These are phyloP conservation scores for Poeciliopsis occidentalis DNA, from an alignment of 2,113 vertebrate species.

Conservation along the genomic window DNA sequence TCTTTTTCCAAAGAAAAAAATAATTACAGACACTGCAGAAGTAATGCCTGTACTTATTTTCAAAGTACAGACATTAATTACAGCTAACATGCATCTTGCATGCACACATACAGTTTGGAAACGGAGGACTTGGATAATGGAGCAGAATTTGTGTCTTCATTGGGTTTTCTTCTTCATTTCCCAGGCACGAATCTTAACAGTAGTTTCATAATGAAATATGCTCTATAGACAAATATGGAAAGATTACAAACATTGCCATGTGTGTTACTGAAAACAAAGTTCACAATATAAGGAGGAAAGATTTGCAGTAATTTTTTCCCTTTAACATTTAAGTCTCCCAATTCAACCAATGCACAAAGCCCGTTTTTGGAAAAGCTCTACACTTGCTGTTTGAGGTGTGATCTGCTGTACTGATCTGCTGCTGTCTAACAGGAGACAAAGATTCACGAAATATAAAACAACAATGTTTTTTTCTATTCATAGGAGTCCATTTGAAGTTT, in stretches of 20 bases:
- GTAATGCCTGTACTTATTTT: neutral
- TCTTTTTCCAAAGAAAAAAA: neutral
- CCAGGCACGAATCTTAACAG: neutral
- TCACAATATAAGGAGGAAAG: neutral
- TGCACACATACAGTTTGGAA: neutral
- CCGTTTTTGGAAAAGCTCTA: constrained; percentile 18
- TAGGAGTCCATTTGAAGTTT: constrained; percentile 57
- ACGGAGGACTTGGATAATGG: no score
- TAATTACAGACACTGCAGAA: neutral
- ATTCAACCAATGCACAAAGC: constrained; percentile 3
- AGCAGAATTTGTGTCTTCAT: no score
- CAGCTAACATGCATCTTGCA: neutral
- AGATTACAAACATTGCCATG: neutral
- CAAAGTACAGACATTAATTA: neutral
- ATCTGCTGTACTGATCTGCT: constrained; percentile 57
- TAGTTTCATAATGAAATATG: neutral
- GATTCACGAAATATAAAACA: constrained; percentile 66
- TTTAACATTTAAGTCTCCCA: neutral
- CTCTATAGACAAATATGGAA: neutral
- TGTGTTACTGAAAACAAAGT: neutral
- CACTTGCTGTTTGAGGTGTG: constrained; percentile 3
- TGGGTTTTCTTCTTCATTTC: neutral
- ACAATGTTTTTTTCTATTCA: constrained; percentile 52
- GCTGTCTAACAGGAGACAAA: constrained; percentile 62
- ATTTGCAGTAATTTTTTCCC: neutral